Evolutionary conservation across 2,888 invertebrate species (phyloP).

Genomic region (Phyto melanocephala): DNA sequence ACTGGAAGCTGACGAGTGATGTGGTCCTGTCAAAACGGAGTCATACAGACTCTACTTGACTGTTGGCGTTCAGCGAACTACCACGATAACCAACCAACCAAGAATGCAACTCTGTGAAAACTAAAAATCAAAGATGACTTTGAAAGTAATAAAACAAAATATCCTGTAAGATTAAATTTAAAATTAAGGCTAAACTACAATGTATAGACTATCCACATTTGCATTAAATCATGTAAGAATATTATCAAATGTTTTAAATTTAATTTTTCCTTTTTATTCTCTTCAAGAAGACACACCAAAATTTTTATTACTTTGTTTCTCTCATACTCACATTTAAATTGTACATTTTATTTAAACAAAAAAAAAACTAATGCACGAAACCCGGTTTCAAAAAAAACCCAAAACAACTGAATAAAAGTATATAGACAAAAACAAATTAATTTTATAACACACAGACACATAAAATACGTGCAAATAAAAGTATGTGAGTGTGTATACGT

Average conservation of each 20-base stretch:
- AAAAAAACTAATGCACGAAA: too few species aligned
- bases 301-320: neutral
- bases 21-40: too few species aligned
- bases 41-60: too few species aligned
- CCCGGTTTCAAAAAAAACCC: too few species aligned
- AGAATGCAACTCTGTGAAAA: too few species aligned
- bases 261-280: neutral
- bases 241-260: neutral
- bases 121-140: too few species aligned
- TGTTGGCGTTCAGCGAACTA: too few species aligned
- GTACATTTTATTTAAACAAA: too few species aligned
- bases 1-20: too few species aligned
- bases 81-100: too few species aligned
- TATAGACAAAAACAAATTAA: constrained; percentile 9
- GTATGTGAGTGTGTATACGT: neutral
- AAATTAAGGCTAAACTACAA: neutral
- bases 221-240: constrained; percentile 3
- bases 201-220: neutral
- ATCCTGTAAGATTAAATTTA: too few species aligned
- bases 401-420: neutral
- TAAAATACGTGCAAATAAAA: neutral
- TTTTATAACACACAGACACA: neutral
- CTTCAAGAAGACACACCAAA: neutral
- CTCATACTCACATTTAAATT: neutral
- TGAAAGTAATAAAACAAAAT: too few species aligned